These are phyloP conservation scores for Cottoperca gobio DNA, from an alignment of 2,797 vertebrate species.

Conservation along the genomic window DNA sequence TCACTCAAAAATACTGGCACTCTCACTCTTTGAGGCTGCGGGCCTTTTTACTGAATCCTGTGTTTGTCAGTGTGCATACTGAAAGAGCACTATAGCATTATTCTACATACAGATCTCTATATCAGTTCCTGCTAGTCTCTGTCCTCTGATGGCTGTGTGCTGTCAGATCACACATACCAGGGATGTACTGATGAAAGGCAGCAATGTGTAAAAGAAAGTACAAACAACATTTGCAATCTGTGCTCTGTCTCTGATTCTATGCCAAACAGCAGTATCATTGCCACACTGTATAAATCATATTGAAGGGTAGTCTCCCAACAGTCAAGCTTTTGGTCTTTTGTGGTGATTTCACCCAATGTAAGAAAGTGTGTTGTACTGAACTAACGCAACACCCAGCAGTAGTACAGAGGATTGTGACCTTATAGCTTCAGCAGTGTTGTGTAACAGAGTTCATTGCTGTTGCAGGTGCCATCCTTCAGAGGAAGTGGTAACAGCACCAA, in stretches of 20 bases:
- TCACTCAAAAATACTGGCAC: conserved; percentile 58
- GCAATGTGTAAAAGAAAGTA: conserved; percentile 28
- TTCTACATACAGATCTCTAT: conserved; percentile 11
- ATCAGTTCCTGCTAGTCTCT: conserved; percentile 30
- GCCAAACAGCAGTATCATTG: conserved; percentile 31
- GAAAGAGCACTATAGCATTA: conserved; percentile 7
- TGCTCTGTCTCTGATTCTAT: conserved; percentile 21
- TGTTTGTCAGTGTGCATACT: conserved; percentile 28
- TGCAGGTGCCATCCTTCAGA: conserved; percentile 70
- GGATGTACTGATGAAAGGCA: conserved; percentile 43
- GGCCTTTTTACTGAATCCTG: conserved; percentile 22
- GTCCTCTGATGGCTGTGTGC: conserved; percentile 17
- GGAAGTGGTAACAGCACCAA: conserved; percentile 51
- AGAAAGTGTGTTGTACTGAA: conserved; percentile 33
- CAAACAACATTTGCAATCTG: conserved; percentile 7
- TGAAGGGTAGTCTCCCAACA: conserved; percentile 6
- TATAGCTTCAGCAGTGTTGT: conserved; percentile 20
- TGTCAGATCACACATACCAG: conserved; percentile 17
- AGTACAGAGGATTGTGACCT: conserved; percentile 2
- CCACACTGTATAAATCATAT: conserved; percentile 4
- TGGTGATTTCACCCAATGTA: conserved; percentile 45
- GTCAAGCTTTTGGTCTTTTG: conserved; percentile 17
- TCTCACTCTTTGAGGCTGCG: conserved; percentile 3
- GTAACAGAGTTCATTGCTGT: conserved; percentile 49
- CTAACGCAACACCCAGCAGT: conserved; percentile 27